Percentiles rank a stretch among this genome's conserved stretches.
Conservation (phyloP, 2,888 invertebrate species). For the Tetrapedia diversipes region DNA sequence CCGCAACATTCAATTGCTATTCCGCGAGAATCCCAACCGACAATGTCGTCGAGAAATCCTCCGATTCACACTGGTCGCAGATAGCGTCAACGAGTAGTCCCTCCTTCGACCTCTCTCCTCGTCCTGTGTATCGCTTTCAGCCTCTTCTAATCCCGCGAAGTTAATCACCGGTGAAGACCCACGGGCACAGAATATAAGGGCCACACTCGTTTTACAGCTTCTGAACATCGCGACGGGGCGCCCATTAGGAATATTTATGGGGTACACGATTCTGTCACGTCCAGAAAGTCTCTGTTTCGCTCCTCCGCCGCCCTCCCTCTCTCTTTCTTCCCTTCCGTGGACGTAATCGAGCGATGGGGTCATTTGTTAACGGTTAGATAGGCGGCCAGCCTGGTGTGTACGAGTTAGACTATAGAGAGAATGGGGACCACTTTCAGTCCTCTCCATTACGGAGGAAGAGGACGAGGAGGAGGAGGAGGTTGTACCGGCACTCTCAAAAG, state of each 20-base stretch:
- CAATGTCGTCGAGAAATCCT: background rate
- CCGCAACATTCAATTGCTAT: too few relatives aligned
- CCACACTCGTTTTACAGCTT: slow-evolving; percentile 53
- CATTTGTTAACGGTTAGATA: slow-evolving; percentile 57
- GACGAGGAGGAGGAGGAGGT: too few relatives aligned
- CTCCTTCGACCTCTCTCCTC: background rate
- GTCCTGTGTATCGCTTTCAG: background rate
- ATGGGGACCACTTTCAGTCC: slow-evolving; percentile 39
- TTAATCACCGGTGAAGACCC: slow-evolving; percentile 39
- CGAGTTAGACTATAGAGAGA: slow-evolving; percentile 40
- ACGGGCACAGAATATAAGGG: slow-evolving; percentile 22
- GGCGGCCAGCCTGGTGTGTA: slow-evolving; percentile 29
- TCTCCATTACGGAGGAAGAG: slow-evolving; percentile 39
- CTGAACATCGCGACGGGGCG: slow-evolving; percentile 53
- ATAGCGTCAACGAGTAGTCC: background rate
- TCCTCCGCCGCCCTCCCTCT: background rate
- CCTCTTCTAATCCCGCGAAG: slow-evolving; percentile 23
- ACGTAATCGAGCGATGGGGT: slow-evolving; percentile 54
- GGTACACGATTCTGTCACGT: slow-evolving; percentile 47
- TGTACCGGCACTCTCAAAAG: slow-evolving; percentile 14
- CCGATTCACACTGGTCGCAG: background rate
- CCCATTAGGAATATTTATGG: slow-evolving; percentile 59
- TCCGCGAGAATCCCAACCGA: background rate
- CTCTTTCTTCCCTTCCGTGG: slow-evolving; percentile 11
- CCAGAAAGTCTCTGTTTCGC: slow-evolving; percentile 25